phyloP scores from a whole-genome alignment of 1,140 invertebrate genomes.

The Copidosoma floridanum region DNA sequence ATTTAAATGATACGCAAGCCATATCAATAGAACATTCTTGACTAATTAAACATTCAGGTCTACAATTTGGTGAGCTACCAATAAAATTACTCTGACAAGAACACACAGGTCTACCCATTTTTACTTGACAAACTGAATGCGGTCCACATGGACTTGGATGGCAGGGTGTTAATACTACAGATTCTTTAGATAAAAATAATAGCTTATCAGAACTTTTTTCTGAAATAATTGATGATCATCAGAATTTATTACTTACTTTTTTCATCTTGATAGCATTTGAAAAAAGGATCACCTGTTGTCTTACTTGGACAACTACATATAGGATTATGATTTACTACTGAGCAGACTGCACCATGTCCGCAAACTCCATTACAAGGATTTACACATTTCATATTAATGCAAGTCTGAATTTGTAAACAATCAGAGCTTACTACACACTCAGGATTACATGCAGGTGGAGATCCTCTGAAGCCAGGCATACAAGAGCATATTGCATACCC shows the following conservation, averaged over 20 bases:
- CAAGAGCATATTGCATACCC: conserved; percentile 79
- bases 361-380: conserved; percentile 79
- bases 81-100: conserved; percentile 75
- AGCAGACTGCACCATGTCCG: conserved; percentile 71
- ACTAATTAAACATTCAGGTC: conserved; percentile 73
- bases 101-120: conserved; percentile 73
- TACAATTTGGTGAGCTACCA: conserved; percentile 70
- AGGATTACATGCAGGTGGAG: conserved; percentile 76
- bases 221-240: not conserved
- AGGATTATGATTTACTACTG: conserved; percentile 78
- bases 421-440: conserved; percentile 79
- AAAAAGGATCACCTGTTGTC: conserved; percentile 77
- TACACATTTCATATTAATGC: conserved; percentile 74
- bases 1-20: conserved; percentile 80
- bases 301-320: conserved; percentile 75
- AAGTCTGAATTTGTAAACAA: conserved; percentile 73
- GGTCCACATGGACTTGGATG: conserved; percentile 79
- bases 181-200: conserved; percentile 37
- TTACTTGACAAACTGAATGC: conserved; percentile 80
- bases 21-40: conserved; percentile 72
- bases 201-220: too few species aligned
- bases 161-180: conserved; percentile 62
- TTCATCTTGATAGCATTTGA: conserved; percentile 60
- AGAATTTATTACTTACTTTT: not conserved
- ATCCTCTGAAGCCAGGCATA: conserved; percentile 73